Percentiles rank a stretch among this genome's conserved stretches.
Conservation (phyloP, 2,888 invertebrate species). For the Watsonalla cultraria region DNA sequence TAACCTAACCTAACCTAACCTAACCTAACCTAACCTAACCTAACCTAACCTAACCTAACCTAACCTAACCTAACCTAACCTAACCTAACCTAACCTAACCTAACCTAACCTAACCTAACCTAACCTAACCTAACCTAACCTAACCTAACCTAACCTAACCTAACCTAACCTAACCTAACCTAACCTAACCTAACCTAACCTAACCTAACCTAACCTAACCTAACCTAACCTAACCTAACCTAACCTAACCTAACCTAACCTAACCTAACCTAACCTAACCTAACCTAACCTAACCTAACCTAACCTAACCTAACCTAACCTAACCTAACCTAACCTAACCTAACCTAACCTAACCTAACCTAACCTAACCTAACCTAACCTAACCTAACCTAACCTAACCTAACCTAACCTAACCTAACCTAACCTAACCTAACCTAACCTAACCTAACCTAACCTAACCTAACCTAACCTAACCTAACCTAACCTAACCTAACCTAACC, state of each 20-base stretch:
- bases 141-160: constrained; percentile 13
- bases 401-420: constrained; percentile 7
- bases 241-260: constrained; percentile 9
- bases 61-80: constrained; percentile 11
- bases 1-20: constrained; percentile 10
- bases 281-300: constrained; percentile 10
- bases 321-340: constrained; percentile 6
- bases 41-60: constrained; percentile 11
- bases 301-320: constrained; percentile 11
- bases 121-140: constrained; percentile 13
- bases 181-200: constrained; percentile 7
- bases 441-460: constrained; percentile 9
- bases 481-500: constrained; percentile 5
- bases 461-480: constrained; percentile 8
- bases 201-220: constrained; percentile 9
- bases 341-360: constrained; percentile 5
- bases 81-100: constrained; percentile 11
- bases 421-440: constrained; percentile 8
- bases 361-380: constrained; percentile 4
- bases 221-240: constrained; percentile 9
- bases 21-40: constrained; percentile 10
- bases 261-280: constrained; percentile 8
- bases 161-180: constrained; percentile 8
- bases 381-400: constrained; percentile 5
- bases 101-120: constrained; percentile 14